Evolutionary conservation across 2,888 invertebrate genomes (phyloP), one percentile per base, ranked within the genome.

Genomic region (Epinotia demarniana): DNA sequence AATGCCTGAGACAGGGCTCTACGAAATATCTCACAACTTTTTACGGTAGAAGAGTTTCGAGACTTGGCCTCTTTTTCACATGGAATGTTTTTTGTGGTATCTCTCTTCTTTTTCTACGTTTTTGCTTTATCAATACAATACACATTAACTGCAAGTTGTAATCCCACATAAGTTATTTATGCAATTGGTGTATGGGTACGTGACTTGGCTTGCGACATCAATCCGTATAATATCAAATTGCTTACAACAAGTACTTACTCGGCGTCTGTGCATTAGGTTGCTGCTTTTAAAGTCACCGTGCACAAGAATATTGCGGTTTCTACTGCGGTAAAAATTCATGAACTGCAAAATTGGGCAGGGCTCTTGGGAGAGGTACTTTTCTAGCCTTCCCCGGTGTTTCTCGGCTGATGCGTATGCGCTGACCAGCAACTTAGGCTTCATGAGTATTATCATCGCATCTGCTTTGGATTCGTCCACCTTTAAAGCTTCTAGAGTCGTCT

Each of bases 221-320:
- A 27, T 4, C 27, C 27, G 27, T 27, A 27, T 27, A 27, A 27
- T 27, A 27, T 12, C 16, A 62, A 2, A 8, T n/a, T 55, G 13
- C 27, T 27, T 27, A 2, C 4, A 27, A 4, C 4, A 27, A 33
- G 5, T 58, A 66, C 80, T 79, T 58, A 83, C 82, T 77, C 74
- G 64, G 27, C 73, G 77, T 68, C 77, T 81, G 27, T 83, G 84
- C 71, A 87, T 68, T 43, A 87, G 68, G 72, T 88, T 88, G 72
- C 87, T 86, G 5, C 85, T 77, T 68, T 85, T 83, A 75, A 82
- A 88, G 73, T 87, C 88, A 0, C 87, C 87, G 43, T 88, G 88
- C 27, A 81, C 80, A 6, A 88, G 61, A 5, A 87, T 81, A 0
- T 83, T 76, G 5, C 76, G 78, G 12, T 80, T 78, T 2, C 84